Evolutionary conservation across 2,797 vertebrate genomes (phyloP).

Genomic region (Phalanger gymnotis): DNA sequence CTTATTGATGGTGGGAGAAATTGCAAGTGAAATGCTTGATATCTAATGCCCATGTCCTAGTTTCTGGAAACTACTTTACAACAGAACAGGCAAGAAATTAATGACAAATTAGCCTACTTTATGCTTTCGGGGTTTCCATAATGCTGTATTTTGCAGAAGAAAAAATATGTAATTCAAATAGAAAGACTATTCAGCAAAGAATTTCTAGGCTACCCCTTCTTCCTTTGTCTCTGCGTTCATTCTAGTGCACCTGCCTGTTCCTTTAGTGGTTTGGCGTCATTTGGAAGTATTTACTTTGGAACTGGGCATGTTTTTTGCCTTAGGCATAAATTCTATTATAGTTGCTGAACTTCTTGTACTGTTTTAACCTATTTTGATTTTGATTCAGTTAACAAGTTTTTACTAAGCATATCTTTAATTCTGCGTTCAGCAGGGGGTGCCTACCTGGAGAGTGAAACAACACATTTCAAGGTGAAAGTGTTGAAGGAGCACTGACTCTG

Average conservation of each 20-base stretch:
- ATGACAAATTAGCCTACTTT: background rate
- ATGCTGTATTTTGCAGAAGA: background rate
- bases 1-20: background rate
- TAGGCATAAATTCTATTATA: background rate
- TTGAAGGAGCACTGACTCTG: background rate
- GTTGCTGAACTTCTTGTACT: background rate
- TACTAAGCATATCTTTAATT: background rate
- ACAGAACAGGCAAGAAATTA: background rate
- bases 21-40: background rate
- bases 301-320: background rate
- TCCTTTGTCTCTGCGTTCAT: background rate
- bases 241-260: background rate
- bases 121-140: background rate
- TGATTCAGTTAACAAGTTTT: background rate
- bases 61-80: background rate
- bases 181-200: background rate
- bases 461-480: background rate
- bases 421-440: background rate
- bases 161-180: background rate
- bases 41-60: background rate
- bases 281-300: constrained; percentile 1
- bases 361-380: background rate
- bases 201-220: background rate
- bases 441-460: background rate
- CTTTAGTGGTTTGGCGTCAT: background rate